A percentile compares a stretch with the other conserved stretches of the same genome.
Conservation (phyloP, 2,113 vertebrate species). For the Coracopsis vasa region DNA sequence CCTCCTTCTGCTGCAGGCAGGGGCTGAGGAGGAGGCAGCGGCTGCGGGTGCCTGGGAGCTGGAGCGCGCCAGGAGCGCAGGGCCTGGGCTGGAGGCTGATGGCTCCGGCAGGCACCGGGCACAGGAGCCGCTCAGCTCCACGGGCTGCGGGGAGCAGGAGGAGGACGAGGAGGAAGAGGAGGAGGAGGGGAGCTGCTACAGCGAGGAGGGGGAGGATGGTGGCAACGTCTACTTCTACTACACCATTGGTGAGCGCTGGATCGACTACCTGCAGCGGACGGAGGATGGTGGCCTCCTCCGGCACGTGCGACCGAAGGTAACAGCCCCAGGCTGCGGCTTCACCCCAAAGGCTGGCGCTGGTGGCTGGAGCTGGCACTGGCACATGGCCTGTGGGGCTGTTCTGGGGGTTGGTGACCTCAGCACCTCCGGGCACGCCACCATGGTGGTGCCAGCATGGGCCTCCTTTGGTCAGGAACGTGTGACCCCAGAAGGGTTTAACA, state of each 20-base stretch:
- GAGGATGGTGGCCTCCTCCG: conserved; percentile 33
- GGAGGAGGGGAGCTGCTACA: conserved; percentile 40
- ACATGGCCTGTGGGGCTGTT: background rate
- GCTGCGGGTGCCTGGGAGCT: background rate
- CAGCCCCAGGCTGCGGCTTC: background rate
- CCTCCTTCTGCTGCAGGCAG: background rate
- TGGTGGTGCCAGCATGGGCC: background rate
- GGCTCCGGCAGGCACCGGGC: background rate
- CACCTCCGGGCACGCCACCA: too few species aligned
- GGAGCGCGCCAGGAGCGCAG: background rate
- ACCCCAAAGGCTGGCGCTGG: background rate
- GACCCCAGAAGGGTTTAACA: background rate
- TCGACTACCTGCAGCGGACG: conserved; percentile 54
- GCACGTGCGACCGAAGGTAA: conserved; percentile 58
- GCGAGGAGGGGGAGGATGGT: conserved; percentile 27
- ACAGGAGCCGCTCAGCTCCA: background rate
- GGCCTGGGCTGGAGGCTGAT: background rate
- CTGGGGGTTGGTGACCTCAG: background rate
- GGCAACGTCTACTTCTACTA: conserved; percentile 54
- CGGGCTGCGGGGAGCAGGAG: background rate
- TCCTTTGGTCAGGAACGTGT: background rate
- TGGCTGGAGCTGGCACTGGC: background rate
- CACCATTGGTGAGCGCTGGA: conserved; percentile 64
- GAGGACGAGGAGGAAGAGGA: conserved; percentile 33
- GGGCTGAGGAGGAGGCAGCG: background rate